Evolutionary conservation across 2,888 invertebrate genomes (phyloP).

Genomic region (Orthosia incerta): DNA sequence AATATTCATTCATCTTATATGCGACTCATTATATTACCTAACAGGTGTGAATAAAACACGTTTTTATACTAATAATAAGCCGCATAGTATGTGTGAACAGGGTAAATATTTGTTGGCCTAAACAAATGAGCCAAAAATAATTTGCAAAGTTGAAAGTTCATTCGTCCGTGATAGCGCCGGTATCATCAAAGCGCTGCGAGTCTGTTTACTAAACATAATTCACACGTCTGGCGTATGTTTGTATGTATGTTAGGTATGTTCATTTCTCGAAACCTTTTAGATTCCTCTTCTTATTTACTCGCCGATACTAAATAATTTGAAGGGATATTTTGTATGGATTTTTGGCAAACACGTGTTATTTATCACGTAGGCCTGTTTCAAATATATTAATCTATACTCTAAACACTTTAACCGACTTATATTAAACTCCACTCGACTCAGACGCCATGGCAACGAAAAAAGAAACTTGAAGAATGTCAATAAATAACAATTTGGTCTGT

Average conservation of each 20-base stretch:
- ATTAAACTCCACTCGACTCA: no score
- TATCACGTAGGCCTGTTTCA: slow-evolving; percentile 24
- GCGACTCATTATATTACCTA: neutral
- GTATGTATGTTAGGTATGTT: slow-evolving; percentile 45
- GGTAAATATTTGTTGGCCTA: slow-evolving; percentile 38
- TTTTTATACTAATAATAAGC: neutral
- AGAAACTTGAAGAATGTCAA: no score
- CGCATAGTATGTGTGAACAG: slow-evolving; percentile 7
- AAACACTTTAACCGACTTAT: no score
- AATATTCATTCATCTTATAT: slow-evolving; percentile 27
- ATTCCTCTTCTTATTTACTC: slow-evolving; percentile 45
- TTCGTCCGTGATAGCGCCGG: slow-evolving; percentile 66
- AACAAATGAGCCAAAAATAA: slow-evolving; percentile 51
- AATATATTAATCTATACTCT: neutral
- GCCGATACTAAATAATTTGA: slow-evolving; percentile 19
- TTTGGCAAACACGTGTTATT: slow-evolving; percentile 14
- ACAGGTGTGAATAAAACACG: slow-evolving; percentile 21
- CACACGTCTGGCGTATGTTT: slow-evolving; percentile 41
- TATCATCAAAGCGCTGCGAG: slow-evolving; percentile 62
- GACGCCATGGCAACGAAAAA: no score
- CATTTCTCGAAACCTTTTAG: slow-evolving; percentile 52
- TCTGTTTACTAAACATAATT: slow-evolving; percentile 63
- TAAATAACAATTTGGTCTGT: no score
- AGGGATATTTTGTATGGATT: slow-evolving; percentile 12
- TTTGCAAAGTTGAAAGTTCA: slow-evolving; percentile 69